Percentiles rank a stretch among this genome's conserved stretches.
These are phyloP conservation scores for Zaprionus gabonicus DNA, from an alignment of 1,140 invertebrate genomes.

Conservation along the genomic window DNA sequence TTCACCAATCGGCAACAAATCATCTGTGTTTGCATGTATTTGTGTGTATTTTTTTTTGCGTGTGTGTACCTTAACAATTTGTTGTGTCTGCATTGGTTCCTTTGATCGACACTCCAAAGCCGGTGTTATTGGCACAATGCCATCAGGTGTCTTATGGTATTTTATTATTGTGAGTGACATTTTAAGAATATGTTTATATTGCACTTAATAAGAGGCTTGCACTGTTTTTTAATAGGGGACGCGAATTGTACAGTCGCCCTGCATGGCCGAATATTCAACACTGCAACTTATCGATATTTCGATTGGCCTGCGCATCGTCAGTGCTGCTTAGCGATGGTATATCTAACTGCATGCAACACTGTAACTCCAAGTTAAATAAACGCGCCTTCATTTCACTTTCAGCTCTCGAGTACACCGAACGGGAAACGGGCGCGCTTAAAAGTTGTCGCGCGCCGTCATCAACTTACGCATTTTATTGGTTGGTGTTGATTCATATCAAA, in stretches of 20 bases:
- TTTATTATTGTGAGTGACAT: slow-evolving; percentile 78
- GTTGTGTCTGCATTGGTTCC: slow-evolving; percentile 22
- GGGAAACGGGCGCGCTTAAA: slow-evolving; percentile 21
- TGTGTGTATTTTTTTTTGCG: not conserved
- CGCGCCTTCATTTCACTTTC: slow-evolving; percentile 44
- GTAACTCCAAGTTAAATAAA: slow-evolving; percentile 9
- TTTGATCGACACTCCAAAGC: slow-evolving; percentile 28
- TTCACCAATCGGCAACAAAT: not conserved
- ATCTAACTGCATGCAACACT: slow-evolving; percentile 1
- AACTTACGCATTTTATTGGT: slow-evolving; percentile 33
- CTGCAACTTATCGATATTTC: not conserved
- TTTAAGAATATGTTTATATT: slow-evolving; percentile 4
- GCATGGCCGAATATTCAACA: not conserved
- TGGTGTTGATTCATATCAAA: slow-evolving; percentile 15
- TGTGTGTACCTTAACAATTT: slow-evolving; percentile 47
- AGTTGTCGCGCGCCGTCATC: not conserved
- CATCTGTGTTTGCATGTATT: slow-evolving; percentile 10
- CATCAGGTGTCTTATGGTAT: slow-evolving; percentile 53
- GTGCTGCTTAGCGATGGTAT: slow-evolving; percentile 3
- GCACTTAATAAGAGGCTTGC: slow-evolving; percentile 21
- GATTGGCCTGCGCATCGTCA: not conserved
- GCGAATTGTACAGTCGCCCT: slow-evolving; percentile 10
- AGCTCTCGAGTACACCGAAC: slow-evolving; percentile 33
- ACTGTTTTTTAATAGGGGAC: slow-evolving; percentile 3
- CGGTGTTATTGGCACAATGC: slow-evolving; percentile 31